These are phyloP conservation scores for Tolmerus cingulatus DNA, from an alignment of 2,888 invertebrate genomes.

Conservation along the genomic window DNA sequence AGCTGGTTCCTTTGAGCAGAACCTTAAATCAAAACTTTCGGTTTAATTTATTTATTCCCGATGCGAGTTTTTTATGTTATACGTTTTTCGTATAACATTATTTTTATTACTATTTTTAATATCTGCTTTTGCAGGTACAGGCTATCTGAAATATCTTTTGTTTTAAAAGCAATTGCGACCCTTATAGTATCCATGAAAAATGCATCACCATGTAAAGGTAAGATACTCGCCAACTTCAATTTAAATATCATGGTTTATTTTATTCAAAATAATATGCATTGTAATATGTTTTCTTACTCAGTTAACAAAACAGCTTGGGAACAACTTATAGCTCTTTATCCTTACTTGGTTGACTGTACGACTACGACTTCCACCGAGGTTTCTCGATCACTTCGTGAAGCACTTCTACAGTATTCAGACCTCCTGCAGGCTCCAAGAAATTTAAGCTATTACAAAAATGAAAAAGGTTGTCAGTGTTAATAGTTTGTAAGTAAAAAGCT, in stretches of 20 bases:
- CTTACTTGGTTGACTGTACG: constrained; percentile 85
- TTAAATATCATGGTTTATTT: background rate
- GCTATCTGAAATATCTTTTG: constrained; percentile 94
- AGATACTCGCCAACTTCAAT: constrained; percentile 38
- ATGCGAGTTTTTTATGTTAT: background rate
- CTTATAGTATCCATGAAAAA: constrained; percentile 91
- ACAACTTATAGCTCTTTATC: constrained; percentile 90
- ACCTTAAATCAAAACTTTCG: background rate
- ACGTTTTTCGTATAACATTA: background rate
- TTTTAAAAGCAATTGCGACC: constrained; percentile 92
- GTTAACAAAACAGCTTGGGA: constrained; percentile 93
- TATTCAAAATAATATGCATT: background rate
- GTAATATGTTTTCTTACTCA: constrained; percentile 58
- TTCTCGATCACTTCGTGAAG: constrained; percentile 80
- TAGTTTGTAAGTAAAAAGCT: background rate
- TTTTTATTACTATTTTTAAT: background rate
- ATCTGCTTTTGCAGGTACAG: constrained; percentile 72
- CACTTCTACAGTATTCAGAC: constrained; percentile 86
- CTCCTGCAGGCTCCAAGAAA: constrained; percentile 73
- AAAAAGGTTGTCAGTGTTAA: constrained; percentile 9
- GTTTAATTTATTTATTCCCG: background rate
- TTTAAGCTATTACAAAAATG: background rate
- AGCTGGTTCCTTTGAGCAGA: too few species aligned
- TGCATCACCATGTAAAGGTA: constrained; percentile 86
- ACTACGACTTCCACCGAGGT: constrained; percentile 83